A percentile compares a stretch with the other conserved stretches of the same genome.
Conservation (phyloP, 2,113 vertebrate genomes). For the Atractosteus spatula region DNA sequence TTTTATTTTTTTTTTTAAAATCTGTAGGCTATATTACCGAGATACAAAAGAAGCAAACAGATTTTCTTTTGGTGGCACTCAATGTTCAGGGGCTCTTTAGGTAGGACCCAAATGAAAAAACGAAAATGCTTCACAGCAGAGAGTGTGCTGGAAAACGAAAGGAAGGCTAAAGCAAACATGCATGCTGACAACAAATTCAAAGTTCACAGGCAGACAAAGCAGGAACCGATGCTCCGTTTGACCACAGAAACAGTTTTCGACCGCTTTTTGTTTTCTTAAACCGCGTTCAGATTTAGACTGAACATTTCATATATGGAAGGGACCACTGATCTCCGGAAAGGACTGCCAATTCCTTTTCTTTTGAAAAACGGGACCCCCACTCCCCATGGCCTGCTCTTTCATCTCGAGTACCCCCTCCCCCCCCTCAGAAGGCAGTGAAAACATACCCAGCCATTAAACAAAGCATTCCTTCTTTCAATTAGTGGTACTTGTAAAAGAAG, state of each 20-base stretch:
- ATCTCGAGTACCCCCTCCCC: too few relatives aligned
- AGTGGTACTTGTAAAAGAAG: too few relatives aligned
- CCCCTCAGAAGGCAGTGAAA: too few relatives aligned
- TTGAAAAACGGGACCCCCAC: not conserved
- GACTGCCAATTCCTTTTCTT: not conserved
- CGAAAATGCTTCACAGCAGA: not conserved
- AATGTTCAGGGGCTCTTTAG: not conserved
- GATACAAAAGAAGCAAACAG: too few relatives aligned
- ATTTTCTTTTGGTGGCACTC: too few relatives aligned
- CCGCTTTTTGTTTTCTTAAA: not conserved
- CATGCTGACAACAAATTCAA: conserved; percentile 21
- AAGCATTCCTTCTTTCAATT: too few relatives aligned
- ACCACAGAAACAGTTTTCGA: not conserved
- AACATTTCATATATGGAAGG: not conserved
- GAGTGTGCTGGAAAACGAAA: conserved; percentile 11
- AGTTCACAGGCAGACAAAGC: conserved; percentile 21
- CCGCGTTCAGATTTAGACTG: not conserved
- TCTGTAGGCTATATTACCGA: too few relatives aligned
- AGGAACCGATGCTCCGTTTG: conserved; percentile 53
- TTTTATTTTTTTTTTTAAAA: too few relatives aligned
- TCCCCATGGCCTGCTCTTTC: too few relatives aligned
- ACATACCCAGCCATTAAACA: too few relatives aligned
- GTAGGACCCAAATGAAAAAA: not conserved
- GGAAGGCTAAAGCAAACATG: conserved; percentile 23
- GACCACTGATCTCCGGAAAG: not conserved